These are phyloP conservation scores for Leptinotarsa peninsularis DNA, from an alignment of 2,888 invertebrate genomes.

Conservation along the genomic window DNA sequence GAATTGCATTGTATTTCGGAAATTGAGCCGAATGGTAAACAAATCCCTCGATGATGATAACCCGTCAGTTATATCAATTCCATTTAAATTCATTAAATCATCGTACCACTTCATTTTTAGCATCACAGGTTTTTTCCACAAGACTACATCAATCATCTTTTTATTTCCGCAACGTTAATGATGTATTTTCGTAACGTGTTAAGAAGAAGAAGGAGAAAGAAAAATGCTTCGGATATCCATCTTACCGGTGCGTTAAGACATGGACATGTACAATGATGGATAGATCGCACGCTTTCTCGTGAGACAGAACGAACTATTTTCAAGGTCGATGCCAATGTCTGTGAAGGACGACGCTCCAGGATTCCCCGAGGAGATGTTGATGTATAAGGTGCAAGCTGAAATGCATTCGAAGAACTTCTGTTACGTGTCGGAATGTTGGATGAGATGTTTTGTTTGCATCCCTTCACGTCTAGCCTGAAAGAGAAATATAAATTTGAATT, in stretches of 20 bases:
- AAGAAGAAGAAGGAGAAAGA: neutral
- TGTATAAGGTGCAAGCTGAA: conserved; percentile 76
- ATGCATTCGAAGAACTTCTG: conserved; percentile 74
- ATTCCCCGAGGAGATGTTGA: conserved; percentile 71
- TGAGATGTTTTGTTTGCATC: conserved; percentile 66
- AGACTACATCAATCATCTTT: neutral
- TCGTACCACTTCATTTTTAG: neutral
- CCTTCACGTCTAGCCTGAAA: conserved; percentile 65
- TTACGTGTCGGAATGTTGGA: conserved; percentile 67
- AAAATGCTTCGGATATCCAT: conserved; percentile 29
- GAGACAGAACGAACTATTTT: conserved; percentile 88
- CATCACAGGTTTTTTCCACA: too few relatives aligned
- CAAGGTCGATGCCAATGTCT: conserved; percentile 79
- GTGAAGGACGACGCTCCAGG: conserved; percentile 81
- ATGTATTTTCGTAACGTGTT: conserved; percentile 7
- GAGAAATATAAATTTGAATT: neutral
- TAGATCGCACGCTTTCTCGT: conserved; percentile 82
- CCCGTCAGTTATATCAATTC: neutral
- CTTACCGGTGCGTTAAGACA: conserved; percentile 68
- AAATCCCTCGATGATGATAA: neutral
- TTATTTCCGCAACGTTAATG: conserved; percentile 4
- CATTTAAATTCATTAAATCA: neutral
- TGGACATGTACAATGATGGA: conserved; percentile 75
- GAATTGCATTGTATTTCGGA: neutral
- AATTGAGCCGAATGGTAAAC: neutral